Conservation (phyloP, 2,797 vertebrate genomes). For the Anguilla anguilla region DNA sequence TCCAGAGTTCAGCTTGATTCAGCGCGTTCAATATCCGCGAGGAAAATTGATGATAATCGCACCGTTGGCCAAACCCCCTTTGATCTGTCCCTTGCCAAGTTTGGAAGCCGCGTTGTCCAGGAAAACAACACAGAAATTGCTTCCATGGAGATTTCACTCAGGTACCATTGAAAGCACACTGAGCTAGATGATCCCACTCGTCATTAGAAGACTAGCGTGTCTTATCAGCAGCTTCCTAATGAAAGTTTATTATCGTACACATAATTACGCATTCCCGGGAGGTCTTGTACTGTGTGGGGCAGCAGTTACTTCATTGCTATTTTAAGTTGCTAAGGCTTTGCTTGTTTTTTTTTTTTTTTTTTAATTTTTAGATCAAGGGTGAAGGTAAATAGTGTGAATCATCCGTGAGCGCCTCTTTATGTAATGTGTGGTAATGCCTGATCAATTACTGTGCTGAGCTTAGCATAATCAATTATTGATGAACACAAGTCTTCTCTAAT, state of each 20-base stretch:
- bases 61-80: constrained; percentile 24
- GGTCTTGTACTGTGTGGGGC: neutral
- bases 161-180: neutral
- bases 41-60: neutral
- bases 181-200: too few relatives aligned
- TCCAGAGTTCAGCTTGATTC: constrained; percentile 21
- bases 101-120: neutral
- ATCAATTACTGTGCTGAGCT: neutral
- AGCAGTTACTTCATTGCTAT: neutral
- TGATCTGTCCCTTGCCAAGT: neutral
- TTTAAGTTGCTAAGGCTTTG: constrained; percentile 32
- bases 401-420: constrained; percentile 20
- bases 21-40: constrained; percentile 29
- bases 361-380: constrained; percentile 37
- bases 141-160: neutral
- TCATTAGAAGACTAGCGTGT: too few relatives aligned
- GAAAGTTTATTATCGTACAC: neutral
- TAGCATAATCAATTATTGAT: neutral
- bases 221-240: neutral
- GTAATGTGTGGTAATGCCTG: neutral
- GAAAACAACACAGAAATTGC: neutral
- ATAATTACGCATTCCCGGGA: neutral
- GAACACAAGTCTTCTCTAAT: neutral
- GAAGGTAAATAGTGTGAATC: constrained; percentile 37
- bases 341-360: constrained; percentile 46